A percentile compares a stretch with the other conserved stretches of the same genome.
Conservation (phyloP, 35 echinoderm and acorn worm species). For the Heliocidaris erythrogramma region DNA sequence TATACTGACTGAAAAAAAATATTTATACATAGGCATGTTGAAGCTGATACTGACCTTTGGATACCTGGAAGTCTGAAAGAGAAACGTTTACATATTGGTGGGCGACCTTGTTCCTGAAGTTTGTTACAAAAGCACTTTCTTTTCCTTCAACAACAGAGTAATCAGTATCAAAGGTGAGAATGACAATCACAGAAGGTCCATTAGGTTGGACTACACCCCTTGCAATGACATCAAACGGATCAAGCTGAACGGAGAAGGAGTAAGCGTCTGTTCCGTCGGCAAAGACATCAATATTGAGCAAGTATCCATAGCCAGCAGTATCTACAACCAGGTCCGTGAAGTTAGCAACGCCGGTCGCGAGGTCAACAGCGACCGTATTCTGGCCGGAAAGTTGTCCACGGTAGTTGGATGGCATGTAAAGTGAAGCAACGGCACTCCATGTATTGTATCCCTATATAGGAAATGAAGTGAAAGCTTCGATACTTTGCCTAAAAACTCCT, state of each 20-base stretch:
- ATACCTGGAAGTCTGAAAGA: slow-evolving; percentile 57
- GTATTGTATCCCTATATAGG: slow-evolving; percentile 44
- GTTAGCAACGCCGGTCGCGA: slow-evolving; percentile 49
- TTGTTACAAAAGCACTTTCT: slow-evolving; percentile 50
- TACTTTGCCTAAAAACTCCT: too few species aligned
- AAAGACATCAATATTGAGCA: slow-evolving; percentile 56
- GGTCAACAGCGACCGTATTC: slow-evolving; percentile 62
- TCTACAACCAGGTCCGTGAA: slow-evolving; percentile 71
- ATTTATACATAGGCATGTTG: slow-evolving; percentile 44
- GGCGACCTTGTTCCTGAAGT: slow-evolving; percentile 78
- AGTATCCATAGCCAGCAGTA: slow-evolving; percentile 57
- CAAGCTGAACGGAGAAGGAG: slow-evolving; percentile 42
- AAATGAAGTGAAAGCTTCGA: neutral
- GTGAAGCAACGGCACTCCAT: slow-evolving; percentile 61
- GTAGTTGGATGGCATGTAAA: slow-evolving; percentile 69
- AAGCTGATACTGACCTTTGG: slow-evolving; percentile 65
- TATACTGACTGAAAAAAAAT: too few species aligned
- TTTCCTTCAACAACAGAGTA: slow-evolving; percentile 63
- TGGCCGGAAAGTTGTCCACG: slow-evolving; percentile 63
- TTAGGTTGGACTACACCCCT: slow-evolving; percentile 43
- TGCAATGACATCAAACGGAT: slow-evolving; percentile 66
- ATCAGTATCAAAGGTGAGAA: slow-evolving; percentile 62
- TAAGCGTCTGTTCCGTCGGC: slow-evolving; percentile 53
- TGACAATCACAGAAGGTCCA: slow-evolving; percentile 46
- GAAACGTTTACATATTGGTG: slow-evolving; percentile 58